phyloP scores from a whole-genome alignment of 2,888 invertebrate genomes.

The Abrostola tripartita region DNA sequence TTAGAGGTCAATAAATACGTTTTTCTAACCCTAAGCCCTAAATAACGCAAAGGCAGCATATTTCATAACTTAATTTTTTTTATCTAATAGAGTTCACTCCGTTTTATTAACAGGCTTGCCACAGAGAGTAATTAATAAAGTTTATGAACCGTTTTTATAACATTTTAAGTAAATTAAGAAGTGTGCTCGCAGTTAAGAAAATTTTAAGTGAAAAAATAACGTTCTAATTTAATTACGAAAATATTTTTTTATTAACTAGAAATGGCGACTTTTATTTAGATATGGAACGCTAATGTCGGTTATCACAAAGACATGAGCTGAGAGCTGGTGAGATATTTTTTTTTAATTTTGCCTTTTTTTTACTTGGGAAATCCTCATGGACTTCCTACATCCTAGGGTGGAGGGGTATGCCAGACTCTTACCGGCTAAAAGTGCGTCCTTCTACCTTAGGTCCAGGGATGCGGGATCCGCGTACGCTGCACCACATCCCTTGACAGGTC shows the following conservation, averaged over 20 bases:
- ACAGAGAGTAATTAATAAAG: slow-evolving; percentile 34
- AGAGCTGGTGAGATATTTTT: too few relatives aligned
- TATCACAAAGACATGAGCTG: too few relatives aligned
- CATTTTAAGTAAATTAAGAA: slow-evolving; percentile 17
- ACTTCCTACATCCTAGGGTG: too few relatives aligned
- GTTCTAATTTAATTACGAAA: slow-evolving; percentile 3
- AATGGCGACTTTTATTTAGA: background rate
- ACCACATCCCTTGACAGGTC: too few relatives aligned
- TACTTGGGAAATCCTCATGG: too few relatives aligned
- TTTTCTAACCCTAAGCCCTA: too few relatives aligned
- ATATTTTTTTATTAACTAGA: background rate
- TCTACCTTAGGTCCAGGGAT: too few relatives aligned
- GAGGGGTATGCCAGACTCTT: too few relatives aligned
- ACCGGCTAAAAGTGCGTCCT: too few relatives aligned
- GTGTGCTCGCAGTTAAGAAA: slow-evolving; percentile 1
- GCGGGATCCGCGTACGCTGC: too few relatives aligned
- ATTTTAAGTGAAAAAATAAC: background rate
- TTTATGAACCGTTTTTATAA: slow-evolving; percentile 32
- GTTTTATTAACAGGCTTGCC: slow-evolving; percentile 38
- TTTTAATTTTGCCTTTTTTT: too few relatives aligned
- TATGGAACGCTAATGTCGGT: too few relatives aligned
- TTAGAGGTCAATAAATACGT: background rate
- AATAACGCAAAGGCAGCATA: slow-evolving; percentile 13
- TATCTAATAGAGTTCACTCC: slow-evolving; percentile 33
- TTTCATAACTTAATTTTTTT: slow-evolving; percentile 31